A percentile compares a stretch with the other conserved stretches of the same genome.
Conservation (phyloP, 2,888 invertebrate genomes). For the Lacanobia oleracea region DNA sequence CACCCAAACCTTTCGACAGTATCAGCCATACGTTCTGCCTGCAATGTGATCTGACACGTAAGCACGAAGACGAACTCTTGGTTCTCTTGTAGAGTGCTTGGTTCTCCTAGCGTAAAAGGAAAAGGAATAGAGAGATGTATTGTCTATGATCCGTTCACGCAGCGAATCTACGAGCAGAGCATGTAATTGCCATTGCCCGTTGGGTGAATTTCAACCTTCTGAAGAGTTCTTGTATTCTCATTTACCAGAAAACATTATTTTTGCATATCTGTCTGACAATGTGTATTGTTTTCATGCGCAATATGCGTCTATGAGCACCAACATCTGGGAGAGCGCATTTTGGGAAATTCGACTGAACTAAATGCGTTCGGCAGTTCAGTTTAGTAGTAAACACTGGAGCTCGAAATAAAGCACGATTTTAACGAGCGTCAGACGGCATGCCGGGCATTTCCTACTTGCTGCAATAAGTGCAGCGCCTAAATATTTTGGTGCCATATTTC, state of each 20-base stretch:
- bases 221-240: neutral
- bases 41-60: too few species aligned
- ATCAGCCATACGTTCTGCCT: too few species aligned
- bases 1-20: neutral
- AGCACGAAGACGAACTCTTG: too few species aligned
- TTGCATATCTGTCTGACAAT: neutral
- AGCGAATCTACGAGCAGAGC: neutral
- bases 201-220: neutral
- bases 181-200: neutral
- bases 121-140: too few species aligned
- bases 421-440: conserved; percentile 45
- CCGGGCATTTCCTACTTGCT: conserved; percentile 41
- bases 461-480: conserved; percentile 5
- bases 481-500: neutral
- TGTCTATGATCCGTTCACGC: neutral
- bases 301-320: neutral
- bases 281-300: neutral
- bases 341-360: conserved; percentile 11
- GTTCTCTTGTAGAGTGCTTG: too few species aligned
- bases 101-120: too few species aligned
- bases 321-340: neutral
- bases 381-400: conserved; percentile 21
- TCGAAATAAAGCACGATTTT: conserved; percentile 8
- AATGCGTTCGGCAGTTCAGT: conserved; percentile 8
- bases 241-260: neutral